Conservation (phyloP, 2,888 invertebrate genomes). For the Serripes groenlandicus region DNA sequence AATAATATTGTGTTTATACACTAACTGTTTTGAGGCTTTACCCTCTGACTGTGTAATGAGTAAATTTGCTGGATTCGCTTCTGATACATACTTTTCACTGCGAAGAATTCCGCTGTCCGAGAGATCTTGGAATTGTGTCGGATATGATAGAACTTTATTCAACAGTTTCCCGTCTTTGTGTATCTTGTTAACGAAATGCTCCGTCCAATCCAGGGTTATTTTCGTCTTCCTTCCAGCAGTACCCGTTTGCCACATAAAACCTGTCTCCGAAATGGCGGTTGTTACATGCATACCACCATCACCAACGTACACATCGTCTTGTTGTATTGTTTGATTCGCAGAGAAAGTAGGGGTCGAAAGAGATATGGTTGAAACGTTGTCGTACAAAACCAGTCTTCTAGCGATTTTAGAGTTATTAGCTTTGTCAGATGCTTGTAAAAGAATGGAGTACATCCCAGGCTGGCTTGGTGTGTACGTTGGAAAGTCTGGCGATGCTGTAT, state of each 20-base stretch:
- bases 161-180: constrained; percentile 59
- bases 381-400: constrained; percentile 67
- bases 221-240: not conserved
- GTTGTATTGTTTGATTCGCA: not conserved
- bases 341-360: constrained; percentile 39
- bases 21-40: too few species aligned
- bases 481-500: not conserved
- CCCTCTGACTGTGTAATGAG: too few species aligned
- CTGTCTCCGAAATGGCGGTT: constrained; percentile 58
- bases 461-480: constrained; percentile 52
- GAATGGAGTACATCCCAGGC: constrained; percentile 69
- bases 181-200: constrained; percentile 68
- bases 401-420: constrained; percentile 73
- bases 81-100: constrained; percentile 58
- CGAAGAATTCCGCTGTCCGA: constrained; percentile 41
- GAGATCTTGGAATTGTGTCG: constrained; percentile 52
- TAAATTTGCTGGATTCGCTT: too few species aligned
- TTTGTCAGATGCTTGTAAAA: constrained; percentile 69
- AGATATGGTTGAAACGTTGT: constrained; percentile 61
- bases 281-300: constrained; percentile 43
- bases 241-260: constrained; percentile 37
- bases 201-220: constrained; percentile 57
- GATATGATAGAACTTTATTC: constrained; percentile 63
- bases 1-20: too few species aligned
- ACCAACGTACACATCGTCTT: constrained; percentile 11